phyloP scores from a whole-genome alignment of 35 echinoderm and acorn worm species.

The Ophiothrix spiculata region DNA sequence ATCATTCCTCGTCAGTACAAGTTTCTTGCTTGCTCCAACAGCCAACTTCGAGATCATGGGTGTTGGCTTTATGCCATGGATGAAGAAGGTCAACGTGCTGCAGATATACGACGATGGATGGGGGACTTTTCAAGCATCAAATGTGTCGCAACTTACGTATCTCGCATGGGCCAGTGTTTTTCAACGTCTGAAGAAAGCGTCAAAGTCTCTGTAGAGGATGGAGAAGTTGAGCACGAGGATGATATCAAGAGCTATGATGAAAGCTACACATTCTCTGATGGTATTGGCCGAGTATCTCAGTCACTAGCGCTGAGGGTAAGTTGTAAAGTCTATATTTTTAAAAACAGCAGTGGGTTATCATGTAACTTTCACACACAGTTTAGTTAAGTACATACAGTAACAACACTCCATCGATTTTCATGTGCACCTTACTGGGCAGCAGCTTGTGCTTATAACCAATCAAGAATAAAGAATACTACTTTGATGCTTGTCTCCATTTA shows the following conservation, averaged over 20 bases:
- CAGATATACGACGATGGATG: background rate
- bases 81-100: background rate
- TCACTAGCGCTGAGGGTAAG: constrained; percentile 2
- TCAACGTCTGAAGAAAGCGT: constrained; percentile 23
- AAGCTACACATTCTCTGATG: constrained; percentile 27
- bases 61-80: constrained; percentile 31
- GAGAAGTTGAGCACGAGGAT: background rate
- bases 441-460: background rate
- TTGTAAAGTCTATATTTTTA: background rate
- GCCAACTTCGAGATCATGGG: constrained; percentile 28
- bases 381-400: background rate
- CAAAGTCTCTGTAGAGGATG: background rate
- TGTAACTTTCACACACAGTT: background rate
- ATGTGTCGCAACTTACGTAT: constrained; percentile 13
- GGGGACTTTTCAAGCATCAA: constrained; percentile 9
- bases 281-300: constrained; percentile 24
- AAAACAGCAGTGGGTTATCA: background rate
- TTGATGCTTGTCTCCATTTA: background rate
- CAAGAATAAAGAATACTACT: too few relatives aligned
- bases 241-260: background rate
- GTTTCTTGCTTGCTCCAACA: constrained; percentile 32
- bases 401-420: background rate
- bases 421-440: background rate
- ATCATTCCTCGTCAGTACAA: background rate
- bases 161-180: constrained; percentile 36